A percentile compares a stretch with the other conserved stretches of the same genome.
Evolutionary conservation across 1,140 invertebrate species (phyloP).

Genomic region (Trachymyrmex cornetzi): DNA sequence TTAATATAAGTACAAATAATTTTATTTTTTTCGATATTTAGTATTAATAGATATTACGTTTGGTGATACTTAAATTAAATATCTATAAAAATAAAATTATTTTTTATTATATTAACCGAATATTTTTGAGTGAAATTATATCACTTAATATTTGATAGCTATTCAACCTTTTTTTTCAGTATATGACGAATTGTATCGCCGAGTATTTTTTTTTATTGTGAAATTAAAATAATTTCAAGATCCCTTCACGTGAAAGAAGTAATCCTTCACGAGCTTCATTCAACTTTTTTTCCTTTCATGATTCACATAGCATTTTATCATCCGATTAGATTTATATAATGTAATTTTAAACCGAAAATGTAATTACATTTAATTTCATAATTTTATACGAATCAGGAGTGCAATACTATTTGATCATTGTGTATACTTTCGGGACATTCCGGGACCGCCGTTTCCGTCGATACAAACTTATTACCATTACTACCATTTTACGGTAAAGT

Average conservation of each 20-base stretch:
- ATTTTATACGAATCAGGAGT: slow-evolving; percentile 1
- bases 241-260: neutral
- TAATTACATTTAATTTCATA: neutral
- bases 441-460: neutral
- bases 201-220: neutral
- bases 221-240: neutral
- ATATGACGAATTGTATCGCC: neutral
- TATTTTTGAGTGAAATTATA: too few relatives aligned
- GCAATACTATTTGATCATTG: slow-evolving; percentile 17
- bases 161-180: too few relatives aligned
- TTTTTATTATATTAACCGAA: too few relatives aligned
- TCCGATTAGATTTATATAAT: neutral
- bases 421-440: neutral
- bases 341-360: neutral
- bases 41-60: too few relatives aligned
- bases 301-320: neutral
- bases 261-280: neutral
- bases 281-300: neutral
- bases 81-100: too few relatives aligned
- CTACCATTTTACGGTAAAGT: slow-evolving; percentile 37
- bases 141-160: too few relatives aligned
- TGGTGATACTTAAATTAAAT: too few relatives aligned
- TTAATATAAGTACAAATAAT: too few relatives aligned
- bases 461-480: slow-evolving; percentile 16
- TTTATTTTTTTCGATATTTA: too few relatives aligned